Base-by-base conservation (phyloP, 2,113 vertebrate genomes). In the Sylvilagus bachmani region DNA sequence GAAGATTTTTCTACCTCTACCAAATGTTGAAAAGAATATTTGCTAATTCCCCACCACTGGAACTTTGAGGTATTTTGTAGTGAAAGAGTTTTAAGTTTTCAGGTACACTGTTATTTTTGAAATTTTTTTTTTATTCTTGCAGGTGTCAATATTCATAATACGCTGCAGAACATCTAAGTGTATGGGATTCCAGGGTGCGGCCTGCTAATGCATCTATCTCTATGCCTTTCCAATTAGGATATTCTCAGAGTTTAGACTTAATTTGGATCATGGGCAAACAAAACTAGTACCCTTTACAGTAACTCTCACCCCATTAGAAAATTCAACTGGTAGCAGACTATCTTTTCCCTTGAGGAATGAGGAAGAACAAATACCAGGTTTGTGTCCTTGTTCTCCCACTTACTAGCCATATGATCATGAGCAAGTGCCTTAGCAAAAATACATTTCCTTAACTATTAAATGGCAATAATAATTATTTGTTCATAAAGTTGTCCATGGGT, bases 361-460 rank as follows among this genome's bases (percentile, higher is more conserved):
- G 62, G 31, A 79, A 84, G 69, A 89, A 67, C n/a, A 38, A 91
- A 92, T 38, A 86, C 27, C 85, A 29, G 62, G 69, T 92, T 69
- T 61, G 21, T n/a, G 69, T 78, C 4, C 25, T 62, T 90, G 31
- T 64, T 75, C 36, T 25, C 67, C 38, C 29, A 86, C 70, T 93
- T 87, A 71, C 10, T 73, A 81, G 66, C 86, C 70, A 89, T 27
- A 29, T 61, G 38, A 78, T 86, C 64, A 73, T 85, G 61, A 67
- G 44, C n/a, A 95, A 96, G 49, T 87, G 92, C 51, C 38, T 96
- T 69, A 87, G 49, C 70, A 89, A 86, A 96, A 93, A 33, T 78
- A 55, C 71, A 53, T 69, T 82, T 89, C 29, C 64, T 92, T 92
- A 94, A 79, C 58, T 79, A 83, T 55, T 93, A 97, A 91, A 64